These are phyloP conservation scores for Thereva nobilitata DNA, from an alignment of 2,888 invertebrate genomes.

Conservation along the genomic window DNA sequence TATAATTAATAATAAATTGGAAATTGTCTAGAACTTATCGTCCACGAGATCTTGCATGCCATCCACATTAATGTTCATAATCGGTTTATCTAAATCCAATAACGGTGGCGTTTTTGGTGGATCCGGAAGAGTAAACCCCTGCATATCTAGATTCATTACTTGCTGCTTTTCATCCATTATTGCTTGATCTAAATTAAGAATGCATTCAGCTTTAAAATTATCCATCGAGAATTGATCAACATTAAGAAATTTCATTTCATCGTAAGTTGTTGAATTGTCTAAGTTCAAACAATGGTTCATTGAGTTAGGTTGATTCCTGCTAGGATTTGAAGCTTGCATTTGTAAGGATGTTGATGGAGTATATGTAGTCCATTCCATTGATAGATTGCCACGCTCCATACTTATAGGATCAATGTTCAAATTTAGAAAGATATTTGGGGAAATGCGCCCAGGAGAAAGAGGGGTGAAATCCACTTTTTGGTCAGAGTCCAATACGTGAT, in stretches of 20 bases:
- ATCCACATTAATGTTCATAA: slow-evolving; percentile 53
- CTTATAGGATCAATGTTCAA: slow-evolving; percentile 57
- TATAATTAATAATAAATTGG: no score
- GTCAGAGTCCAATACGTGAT: slow-evolving; percentile 54
- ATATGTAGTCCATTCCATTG: slow-evolving; percentile 57
- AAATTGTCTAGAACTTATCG: slow-evolving; percentile 28
- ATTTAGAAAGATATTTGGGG: slow-evolving; percentile 58
- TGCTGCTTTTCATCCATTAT: slow-evolving; percentile 50
- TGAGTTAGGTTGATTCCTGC: slow-evolving; percentile 17
- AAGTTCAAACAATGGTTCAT: slow-evolving; percentile 46
- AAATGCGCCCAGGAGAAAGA: slow-evolving; percentile 55
- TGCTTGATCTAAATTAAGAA: slow-evolving; percentile 56
- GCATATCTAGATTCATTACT: slow-evolving; percentile 44
- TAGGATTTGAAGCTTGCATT: slow-evolving; percentile 33
- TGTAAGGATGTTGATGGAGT: slow-evolving; percentile 43
- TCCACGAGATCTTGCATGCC: slow-evolving; percentile 51
- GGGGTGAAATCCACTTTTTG: slow-evolving; percentile 49
- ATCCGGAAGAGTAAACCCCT: slow-evolving; percentile 46
- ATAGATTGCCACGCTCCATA: slow-evolving; percentile 53
- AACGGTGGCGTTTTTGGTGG: slow-evolving; percentile 52
- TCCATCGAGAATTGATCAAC: slow-evolving; percentile 59
- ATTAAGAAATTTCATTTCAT: slow-evolving; percentile 58
- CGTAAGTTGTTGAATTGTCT: slow-evolving; percentile 54
- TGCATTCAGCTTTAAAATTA: slow-evolving; percentile 58
- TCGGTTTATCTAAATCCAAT: slow-evolving; percentile 55